Conservation (phyloP, 2,113 vertebrate genomes). For the Ptychochromis oligacanthus region DNA sequence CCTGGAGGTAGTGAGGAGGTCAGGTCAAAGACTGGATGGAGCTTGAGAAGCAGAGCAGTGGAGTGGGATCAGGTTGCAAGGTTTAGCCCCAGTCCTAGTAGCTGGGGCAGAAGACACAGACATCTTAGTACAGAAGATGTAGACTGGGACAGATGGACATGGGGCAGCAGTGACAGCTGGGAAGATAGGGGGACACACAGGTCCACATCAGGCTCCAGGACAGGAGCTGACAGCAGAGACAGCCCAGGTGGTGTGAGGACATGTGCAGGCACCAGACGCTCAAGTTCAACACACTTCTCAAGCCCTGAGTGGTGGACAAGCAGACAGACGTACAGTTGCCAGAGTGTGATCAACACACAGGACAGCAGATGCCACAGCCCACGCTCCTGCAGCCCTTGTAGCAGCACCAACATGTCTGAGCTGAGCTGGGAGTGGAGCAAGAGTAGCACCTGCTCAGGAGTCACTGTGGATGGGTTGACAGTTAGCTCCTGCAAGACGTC, state of each 20-base stretch:
- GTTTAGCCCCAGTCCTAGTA: conserved; percentile 53
- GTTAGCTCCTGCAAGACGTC: conserved; percentile 1
- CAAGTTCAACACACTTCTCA: conserved; percentile 44
- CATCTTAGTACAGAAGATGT: conserved; percentile 55
- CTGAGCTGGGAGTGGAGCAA: conserved; percentile 76
- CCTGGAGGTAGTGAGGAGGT: conserved; percentile 25
- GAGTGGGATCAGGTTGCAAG: conserved; percentile 52
- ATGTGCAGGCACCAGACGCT: conserved; percentile 27
- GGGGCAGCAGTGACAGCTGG: conserved; percentile 75
- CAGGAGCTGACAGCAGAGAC: conserved; percentile 53
- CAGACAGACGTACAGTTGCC: conserved; percentile 43
- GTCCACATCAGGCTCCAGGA: conserved; percentile 47
- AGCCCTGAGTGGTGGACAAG: conserved; percentile 71
- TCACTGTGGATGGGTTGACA: conserved; percentile 14
- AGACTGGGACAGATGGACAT: conserved; percentile 73
- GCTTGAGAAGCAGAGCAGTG: conserved; percentile 27
- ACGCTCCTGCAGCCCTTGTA: conserved; percentile 75
- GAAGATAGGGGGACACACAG: conserved; percentile 61
- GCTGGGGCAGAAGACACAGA: conserved; percentile 45
- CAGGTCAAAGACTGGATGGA: conserved; percentile 36
- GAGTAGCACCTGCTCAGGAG: conserved; percentile 69
- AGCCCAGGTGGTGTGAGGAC: conserved; percentile 43
- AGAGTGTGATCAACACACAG: conserved; percentile 20
- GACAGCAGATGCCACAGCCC: conserved; percentile 58
- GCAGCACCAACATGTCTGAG: conserved; percentile 76